phyloP scores from a whole-genome alignment of 1,140 invertebrate genomes.

The Lepidurus packardi region DNA sequence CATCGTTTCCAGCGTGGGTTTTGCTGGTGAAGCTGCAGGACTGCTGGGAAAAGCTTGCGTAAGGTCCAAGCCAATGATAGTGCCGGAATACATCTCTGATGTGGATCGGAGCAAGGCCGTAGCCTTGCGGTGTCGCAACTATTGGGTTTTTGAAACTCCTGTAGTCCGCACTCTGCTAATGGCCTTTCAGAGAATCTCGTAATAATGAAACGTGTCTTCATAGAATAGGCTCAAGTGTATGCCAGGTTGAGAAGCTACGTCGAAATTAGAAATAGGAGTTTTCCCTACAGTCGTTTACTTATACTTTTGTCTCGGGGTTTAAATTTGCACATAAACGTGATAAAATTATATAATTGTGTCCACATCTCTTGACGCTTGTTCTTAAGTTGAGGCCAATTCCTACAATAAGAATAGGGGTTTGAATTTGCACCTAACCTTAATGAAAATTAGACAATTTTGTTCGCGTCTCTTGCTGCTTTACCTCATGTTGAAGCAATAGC shows the following conservation, averaged over 20 bases:
- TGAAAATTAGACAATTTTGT: neutral
- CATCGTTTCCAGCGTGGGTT: neutral
- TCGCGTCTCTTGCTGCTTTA: too few species aligned
- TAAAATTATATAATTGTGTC: neutral
- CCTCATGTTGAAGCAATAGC: too few species aligned
- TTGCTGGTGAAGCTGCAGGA: neutral
- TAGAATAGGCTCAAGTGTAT: neutral
- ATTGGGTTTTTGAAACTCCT: neutral
- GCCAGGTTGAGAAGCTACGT: too few species aligned
- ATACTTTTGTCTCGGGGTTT: neutral
- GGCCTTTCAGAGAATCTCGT: neutral
- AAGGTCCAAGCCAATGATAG: neutral
- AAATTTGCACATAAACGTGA: neutral
- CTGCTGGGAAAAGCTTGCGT: neutral
- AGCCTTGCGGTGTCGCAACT: neutral
- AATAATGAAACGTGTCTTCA: neutral
- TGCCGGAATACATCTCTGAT: neutral
- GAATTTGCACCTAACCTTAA: neutral
- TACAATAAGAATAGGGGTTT: neutral
- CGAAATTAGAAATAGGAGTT: neutral
- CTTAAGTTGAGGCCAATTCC: too few species aligned
- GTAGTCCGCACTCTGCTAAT: neutral
- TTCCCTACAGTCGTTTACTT: neutral
- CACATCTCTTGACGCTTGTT: too few species aligned
- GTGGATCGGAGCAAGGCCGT: conserved; percentile 8